Evolutionary conservation across 2,113 vertebrate genomes (phyloP).

Genomic region (Opisthocomus hoazin): DNA sequence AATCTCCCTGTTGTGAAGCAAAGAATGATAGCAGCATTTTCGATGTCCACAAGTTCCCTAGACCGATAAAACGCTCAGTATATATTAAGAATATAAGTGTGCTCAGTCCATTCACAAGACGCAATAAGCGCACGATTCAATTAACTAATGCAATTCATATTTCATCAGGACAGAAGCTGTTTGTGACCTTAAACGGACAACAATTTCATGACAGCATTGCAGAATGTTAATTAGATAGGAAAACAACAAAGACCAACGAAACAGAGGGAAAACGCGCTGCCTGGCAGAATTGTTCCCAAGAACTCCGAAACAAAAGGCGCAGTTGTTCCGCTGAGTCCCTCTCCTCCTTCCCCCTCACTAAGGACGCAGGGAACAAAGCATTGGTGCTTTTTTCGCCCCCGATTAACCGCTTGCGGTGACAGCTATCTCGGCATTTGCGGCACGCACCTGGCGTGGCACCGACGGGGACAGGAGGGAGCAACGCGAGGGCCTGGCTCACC

Average conservation of each 20-base stretch:
- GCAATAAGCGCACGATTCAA: constrained; percentile 44
- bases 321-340: constrained; percentile 43
- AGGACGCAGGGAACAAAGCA: constrained; percentile 30
- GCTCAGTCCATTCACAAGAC: constrained; percentile 31
- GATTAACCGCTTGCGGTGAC: constrained; percentile 23
- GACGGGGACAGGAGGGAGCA: neutral
- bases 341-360: constrained; percentile 31
- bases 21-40: constrained; percentile 20
- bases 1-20: neutral
- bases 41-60: neutral
- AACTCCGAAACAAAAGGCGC: constrained; percentile 57
- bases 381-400: neutral
- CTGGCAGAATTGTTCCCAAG: constrained; percentile 61
- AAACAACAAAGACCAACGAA: constrained; percentile 64
- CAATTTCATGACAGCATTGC: constrained; percentile 47
- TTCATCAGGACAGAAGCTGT: constrained; percentile 65
- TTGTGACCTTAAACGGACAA: constrained; percentile 65
- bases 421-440: neutral
- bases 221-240: constrained; percentile 60
- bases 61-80: neutral
- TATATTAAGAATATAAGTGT: neutral
- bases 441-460: neutral
- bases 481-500: neutral
- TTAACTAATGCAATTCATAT: constrained; percentile 65
- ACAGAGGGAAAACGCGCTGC: constrained; percentile 26